phyloP scores from a whole-genome alignment of 2,113 vertebrate species.

The Pangasianodon gigas region DNA sequence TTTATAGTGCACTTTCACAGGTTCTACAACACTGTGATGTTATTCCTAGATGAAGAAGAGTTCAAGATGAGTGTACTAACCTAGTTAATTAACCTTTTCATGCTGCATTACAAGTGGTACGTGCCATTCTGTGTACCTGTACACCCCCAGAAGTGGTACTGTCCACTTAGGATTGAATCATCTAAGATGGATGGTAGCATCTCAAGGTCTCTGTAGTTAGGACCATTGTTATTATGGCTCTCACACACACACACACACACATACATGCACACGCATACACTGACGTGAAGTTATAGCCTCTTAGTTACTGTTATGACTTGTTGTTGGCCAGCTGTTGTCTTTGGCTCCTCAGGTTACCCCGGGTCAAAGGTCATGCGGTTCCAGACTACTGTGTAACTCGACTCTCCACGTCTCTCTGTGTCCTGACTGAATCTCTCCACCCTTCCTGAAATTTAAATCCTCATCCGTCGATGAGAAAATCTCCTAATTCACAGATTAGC shows the following conservation, averaged over 20 bases:
- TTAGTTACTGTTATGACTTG: constrained; percentile 65
- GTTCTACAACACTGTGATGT: not conserved
- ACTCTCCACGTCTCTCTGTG: constrained; percentile 37
- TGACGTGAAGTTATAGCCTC: constrained; percentile 49
- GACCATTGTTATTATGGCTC: not conserved
- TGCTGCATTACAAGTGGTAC: too few species aligned
- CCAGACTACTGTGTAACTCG: constrained; percentile 60
- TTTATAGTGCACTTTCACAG: not conserved
- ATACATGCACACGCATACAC: not conserved
- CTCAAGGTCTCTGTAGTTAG: not conserved
- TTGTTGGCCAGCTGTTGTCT: constrained; percentile 63
- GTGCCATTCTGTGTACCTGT: not conserved
- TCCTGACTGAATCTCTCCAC: constrained; percentile 26
- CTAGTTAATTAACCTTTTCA: not conserved
- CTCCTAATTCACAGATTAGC: not conserved
- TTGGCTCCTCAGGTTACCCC: constrained; percentile 67
- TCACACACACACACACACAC: not conserved
- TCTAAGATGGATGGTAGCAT: not conserved
- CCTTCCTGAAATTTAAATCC: constrained; percentile 23
- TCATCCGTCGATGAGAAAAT: constrained; percentile 41
- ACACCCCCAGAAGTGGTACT: not conserved
- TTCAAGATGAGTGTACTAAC: not conserved
- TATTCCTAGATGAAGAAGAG: not conserved
- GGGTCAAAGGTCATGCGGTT: constrained; percentile 61
- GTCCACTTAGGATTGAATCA: not conserved